Conservation (phyloP, 23 tunicate genomes). For the Halocynthia roretzi region DNA sequence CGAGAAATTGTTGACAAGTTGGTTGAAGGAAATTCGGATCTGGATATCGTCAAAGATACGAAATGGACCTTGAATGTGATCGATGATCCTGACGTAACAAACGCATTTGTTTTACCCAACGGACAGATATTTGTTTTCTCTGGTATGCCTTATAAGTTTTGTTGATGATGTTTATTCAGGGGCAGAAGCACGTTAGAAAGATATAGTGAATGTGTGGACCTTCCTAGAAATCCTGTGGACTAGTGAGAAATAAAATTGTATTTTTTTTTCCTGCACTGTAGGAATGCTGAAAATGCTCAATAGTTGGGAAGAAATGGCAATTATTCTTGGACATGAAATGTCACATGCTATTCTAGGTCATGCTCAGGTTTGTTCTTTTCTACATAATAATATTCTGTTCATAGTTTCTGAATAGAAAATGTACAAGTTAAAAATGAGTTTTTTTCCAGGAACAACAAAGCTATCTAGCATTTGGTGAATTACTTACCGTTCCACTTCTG, state of each 20-base stretch:
- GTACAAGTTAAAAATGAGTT: neutral
- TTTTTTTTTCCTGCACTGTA: neutral
- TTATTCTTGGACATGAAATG: constrained; percentile 89
- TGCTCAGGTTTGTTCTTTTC: constrained; percentile 47
- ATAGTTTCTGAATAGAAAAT: neutral
- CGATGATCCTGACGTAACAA: constrained; percentile 33
- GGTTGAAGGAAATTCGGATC: constrained; percentile 40
- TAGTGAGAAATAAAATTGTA: too few relatives aligned
- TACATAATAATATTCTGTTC: neutral
- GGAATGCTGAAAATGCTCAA: constrained; percentile 66
- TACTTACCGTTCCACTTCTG: constrained; percentile 55
- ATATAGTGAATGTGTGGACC: too few relatives aligned
- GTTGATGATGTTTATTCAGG: too few relatives aligned
- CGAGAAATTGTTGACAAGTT: constrained; percentile 24
- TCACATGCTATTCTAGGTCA: constrained; percentile 90
- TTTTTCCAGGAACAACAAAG: constrained; percentile 81
- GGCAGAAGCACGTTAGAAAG: too few relatives aligned
- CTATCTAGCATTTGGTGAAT: constrained; percentile 68
- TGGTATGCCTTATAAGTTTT: constrained; percentile 25
- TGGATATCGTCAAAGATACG: constrained; percentile 38
- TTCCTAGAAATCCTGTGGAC: too few relatives aligned
- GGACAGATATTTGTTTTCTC: constrained; percentile 85
- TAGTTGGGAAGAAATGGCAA: constrained; percentile 67
- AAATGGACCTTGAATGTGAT: constrained; percentile 77
- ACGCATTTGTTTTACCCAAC: constrained; percentile 90